Evolutionary conservation across 1,140 invertebrate species (phyloP).

Genomic region (Tachypleus tridentatus): DNA sequence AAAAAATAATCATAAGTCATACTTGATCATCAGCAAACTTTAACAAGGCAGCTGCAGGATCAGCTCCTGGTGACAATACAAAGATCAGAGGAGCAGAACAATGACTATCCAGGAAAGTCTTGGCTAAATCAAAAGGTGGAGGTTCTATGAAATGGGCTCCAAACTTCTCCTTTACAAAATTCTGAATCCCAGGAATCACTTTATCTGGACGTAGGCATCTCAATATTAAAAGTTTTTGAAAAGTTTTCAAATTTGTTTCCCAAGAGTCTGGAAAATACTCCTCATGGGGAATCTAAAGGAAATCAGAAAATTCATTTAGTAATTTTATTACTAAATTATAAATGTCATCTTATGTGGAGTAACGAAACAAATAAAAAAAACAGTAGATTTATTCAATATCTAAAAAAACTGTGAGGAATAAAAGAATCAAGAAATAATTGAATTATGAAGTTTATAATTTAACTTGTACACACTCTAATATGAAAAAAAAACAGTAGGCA

Average conservation of each 20-base stretch:
- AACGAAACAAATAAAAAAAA: too few species aligned
- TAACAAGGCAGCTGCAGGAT: slow-evolving; percentile 40
- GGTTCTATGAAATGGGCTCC: slow-evolving; percentile 42
- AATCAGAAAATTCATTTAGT: background rate
- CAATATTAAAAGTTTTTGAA: slow-evolving; percentile 40
- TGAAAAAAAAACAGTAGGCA: too few species aligned
- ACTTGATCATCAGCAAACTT: slow-evolving; percentile 44
- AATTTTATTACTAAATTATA: too few species aligned
- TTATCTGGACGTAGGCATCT: slow-evolving; percentile 44
- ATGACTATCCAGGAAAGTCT: slow-evolving; percentile 39
- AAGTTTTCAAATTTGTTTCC: slow-evolving; percentile 30
- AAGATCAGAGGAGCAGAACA: slow-evolving; percentile 39
- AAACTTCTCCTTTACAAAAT: slow-evolving; percentile 40
- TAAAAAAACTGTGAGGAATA: too few species aligned
- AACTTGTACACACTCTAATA: too few species aligned
- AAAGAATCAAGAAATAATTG: too few species aligned
- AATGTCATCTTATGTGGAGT: too few species aligned
- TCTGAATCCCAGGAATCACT: slow-evolving; percentile 66
- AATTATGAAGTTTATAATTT: too few species aligned
- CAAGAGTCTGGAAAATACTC: slow-evolving; percentile 33
- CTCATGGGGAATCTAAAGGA: slow-evolving; percentile 33
- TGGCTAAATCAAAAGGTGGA: slow-evolving; percentile 41
- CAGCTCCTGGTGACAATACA: slow-evolving; percentile 42
- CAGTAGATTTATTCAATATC: too few species aligned
- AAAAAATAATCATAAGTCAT: slow-evolving; percentile 24